phyloP scores from a whole-genome alignment of 2,888 invertebrate genomes.

The Cheilosia impressa region DNA sequence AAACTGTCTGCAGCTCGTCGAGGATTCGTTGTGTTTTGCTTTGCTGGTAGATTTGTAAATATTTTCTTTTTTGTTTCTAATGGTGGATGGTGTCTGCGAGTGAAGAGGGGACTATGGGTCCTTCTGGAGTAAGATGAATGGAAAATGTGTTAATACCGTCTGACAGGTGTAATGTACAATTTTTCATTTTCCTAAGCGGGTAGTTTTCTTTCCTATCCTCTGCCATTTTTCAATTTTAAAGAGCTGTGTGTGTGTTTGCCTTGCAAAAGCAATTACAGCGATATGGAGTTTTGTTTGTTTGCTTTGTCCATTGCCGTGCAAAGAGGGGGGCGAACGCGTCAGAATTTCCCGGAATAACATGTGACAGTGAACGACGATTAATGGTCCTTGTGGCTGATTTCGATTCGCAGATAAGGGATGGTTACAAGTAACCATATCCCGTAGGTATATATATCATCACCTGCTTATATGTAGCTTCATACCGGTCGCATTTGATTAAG shows the following conservation, averaged over 20 bases:
- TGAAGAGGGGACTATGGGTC: neutral
- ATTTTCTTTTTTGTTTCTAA: conserved; percentile 40
- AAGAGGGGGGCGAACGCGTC: conserved; percentile 17
- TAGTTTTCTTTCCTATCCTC: conserved; percentile 40
- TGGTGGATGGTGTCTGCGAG: conserved; percentile 10
- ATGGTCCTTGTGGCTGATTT: conserved; percentile 45
- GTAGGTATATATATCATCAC: conserved; percentile 47
- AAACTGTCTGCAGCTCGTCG: conserved; percentile 57
- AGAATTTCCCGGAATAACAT: conserved; percentile 44
- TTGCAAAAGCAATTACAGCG: conserved; percentile 67
- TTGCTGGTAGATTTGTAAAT: conserved; percentile 54
- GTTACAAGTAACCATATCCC: conserved; percentile 39
- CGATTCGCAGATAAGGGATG: conserved; percentile 19
- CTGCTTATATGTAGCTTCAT: conserved; percentile 13
- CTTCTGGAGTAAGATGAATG: conserved; percentile 67
- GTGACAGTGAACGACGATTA: conserved; percentile 68
- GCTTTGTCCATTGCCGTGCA: neutral
- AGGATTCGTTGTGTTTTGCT: conserved; percentile 68
- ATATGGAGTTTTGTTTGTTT: conserved; percentile 46
- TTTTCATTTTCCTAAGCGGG: conserved; percentile 69
- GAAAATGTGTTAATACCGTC: conserved; percentile 75
- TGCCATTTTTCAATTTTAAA: conserved; percentile 61
- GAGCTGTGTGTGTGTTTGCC: conserved; percentile 30
- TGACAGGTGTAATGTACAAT: conserved; percentile 75
- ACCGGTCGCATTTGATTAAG: neutral